Evolutionary conservation across 2,113 vertebrate species (phyloP), one percentile per base, ranked within the genome.

Genomic region (Prietella phreatophila): DNA sequence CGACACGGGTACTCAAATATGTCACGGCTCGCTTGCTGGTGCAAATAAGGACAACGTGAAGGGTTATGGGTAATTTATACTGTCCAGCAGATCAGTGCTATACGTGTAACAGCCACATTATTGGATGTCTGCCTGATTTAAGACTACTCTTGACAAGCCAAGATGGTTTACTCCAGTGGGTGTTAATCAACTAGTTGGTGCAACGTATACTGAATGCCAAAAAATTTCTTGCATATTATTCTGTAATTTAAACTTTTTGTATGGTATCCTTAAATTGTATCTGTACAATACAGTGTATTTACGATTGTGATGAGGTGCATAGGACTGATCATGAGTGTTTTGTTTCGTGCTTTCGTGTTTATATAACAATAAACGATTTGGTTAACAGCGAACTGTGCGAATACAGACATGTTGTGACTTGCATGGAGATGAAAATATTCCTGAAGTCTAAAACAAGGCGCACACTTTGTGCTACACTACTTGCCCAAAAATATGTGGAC

Each of bases 11-110:
- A 58, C 79, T 33, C 53, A 58, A 81, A 36, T 81, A 81, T 81
- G 15, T 58, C 53, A 58, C 7, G 36, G 79, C 79, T 81, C 53
- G 11, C 55, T 36, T 81, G 55, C 19, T 58, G 19, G 15, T 36
- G n/a, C 53, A 80, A 79, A 56, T 30, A 20, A 80, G 30, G 78
- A 55, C 27, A 30, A 55, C n/a, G 7, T 81, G 79, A 81, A 22
- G 79, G 79, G 53, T 81, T 33, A 81, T 81, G 53, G 79, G 79
- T 36, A 81, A 58, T 58, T 81, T 81, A 60, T 30, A 36, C 9
- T 60, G 19, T 56, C 10, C 19, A 81, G 5, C 56, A 27, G 27
- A 30, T 30, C 33, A 55, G 78, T 80, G 50, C 78, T 19, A 30
- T 30, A 11, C 56, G 14, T 22, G n/a, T 58, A 81, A 20, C 78